Conservation (phyloP, 2,888 invertebrate genomes). For the Cheilosia impressa region DNA sequence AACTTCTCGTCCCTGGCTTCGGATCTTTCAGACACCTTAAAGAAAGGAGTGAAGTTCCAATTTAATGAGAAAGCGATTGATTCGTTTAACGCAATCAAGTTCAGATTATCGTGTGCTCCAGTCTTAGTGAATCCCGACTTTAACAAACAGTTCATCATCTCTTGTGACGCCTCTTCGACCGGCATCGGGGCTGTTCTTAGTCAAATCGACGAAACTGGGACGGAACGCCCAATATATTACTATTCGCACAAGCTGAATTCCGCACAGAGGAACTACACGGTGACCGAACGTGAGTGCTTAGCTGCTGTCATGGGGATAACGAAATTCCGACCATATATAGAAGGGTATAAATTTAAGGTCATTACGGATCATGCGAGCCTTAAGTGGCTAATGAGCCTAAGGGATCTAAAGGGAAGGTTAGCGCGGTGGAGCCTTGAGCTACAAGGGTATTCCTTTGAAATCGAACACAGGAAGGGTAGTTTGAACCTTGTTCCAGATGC, state of each 20-base stretch:
- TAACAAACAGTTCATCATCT: constrained; percentile 17
- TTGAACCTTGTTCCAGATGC: too few relatives aligned
- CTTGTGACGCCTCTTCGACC: constrained; percentile 15
- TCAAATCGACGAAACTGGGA: constrained; percentile 25
- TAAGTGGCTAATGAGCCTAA: too few relatives aligned
- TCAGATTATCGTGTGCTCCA: neutral
- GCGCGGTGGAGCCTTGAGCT: too few relatives aligned
- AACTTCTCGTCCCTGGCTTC: neutral
- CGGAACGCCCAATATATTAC: constrained; percentile 24
- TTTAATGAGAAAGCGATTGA: neutral
- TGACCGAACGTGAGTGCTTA: neutral
- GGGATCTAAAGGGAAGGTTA: too few relatives aligned
- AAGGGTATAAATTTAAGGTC: neutral
- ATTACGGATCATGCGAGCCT: neutral
- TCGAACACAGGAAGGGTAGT: too few relatives aligned
- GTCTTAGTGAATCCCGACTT: constrained; percentile 22
- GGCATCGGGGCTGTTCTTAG: constrained; percentile 36
- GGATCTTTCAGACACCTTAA: neutral
- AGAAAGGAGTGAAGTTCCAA: neutral
- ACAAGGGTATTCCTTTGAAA: too few relatives aligned
- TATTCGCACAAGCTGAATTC: constrained; percentile 38
- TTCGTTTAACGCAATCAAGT: constrained; percentile 23
- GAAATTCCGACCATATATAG: neutral
- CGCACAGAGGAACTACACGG: constrained; percentile 27
- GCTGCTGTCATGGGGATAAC: neutral